These are phyloP conservation scores for Andrena hattorfiana DNA, from an alignment of 2,888 invertebrate species.

Conservation along the genomic window DNA sequence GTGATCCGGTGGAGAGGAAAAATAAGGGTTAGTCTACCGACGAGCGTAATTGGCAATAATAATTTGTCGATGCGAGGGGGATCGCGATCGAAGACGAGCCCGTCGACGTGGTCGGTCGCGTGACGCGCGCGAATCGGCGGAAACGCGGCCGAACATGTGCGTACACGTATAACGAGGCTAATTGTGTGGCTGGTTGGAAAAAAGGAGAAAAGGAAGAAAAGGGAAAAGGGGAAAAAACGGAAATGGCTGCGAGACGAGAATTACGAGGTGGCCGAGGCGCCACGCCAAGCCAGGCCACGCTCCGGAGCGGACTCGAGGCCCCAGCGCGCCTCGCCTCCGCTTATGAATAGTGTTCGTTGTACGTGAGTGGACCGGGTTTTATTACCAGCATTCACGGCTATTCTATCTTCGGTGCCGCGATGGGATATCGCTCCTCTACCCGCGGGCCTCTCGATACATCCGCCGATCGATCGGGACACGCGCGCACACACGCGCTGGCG, in stretches of 20 bases:
- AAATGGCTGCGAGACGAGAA: constrained; percentile 56
- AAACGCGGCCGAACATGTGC: constrained; percentile 52
- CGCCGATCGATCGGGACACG: constrained; percentile 67
- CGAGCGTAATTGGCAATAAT: constrained; percentile 6
- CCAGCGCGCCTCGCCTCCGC: constrained; percentile 36
- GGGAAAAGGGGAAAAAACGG: not conserved
- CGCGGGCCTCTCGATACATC: constrained; percentile 42
- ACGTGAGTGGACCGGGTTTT: constrained; percentile 53
- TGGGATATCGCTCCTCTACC: constrained; percentile 40
- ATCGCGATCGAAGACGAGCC: not conserved
- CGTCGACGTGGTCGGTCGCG: constrained; percentile 15
- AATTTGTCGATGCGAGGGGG: constrained; percentile 1
- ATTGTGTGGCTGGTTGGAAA: constrained; percentile 51
- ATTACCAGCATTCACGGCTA: constrained; percentile 63
- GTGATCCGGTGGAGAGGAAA: not conserved
- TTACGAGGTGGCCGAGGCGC: constrained; percentile 66
- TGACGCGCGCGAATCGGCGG: constrained; percentile 51
- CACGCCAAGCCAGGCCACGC: constrained; percentile 20
- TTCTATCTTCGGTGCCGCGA: constrained; percentile 61
- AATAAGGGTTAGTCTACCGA: not conserved
- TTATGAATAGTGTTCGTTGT: constrained; percentile 76
- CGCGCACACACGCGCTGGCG: constrained; percentile 38
- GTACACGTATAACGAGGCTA: constrained; percentile 55
- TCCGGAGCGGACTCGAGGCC: constrained; percentile 29
- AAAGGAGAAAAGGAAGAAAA: not conserved